Percentiles rank a stretch among this genome's conserved stretches.
Conservation (phyloP, 2,113 vertebrate species). For the Blennius ocellaris region DNA sequence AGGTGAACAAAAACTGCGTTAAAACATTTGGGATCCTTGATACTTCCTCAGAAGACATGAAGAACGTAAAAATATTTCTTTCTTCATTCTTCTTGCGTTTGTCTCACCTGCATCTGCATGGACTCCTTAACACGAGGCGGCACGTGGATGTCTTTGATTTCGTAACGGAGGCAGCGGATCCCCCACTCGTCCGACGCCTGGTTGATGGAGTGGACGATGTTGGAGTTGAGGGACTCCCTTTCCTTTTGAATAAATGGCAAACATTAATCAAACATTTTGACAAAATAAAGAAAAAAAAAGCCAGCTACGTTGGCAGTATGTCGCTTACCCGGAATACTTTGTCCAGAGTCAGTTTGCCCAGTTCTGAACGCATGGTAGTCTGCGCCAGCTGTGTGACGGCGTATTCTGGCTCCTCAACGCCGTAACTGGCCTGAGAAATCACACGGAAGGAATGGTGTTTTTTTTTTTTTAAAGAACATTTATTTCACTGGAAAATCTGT, state of each 20-base stretch:
- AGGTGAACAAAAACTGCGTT: not conserved
- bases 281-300: not conserved
- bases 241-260: slow-evolving; percentile 81
- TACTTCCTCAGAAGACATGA: no score
- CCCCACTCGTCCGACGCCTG: slow-evolving; percentile 96
- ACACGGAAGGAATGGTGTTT: not conserved
- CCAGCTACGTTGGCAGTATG: not conserved
- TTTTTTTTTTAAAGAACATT: not conserved
- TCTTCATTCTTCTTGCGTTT: not conserved
- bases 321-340: slow-evolving; percentile 94
- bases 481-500: not conserved
- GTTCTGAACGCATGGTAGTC: slow-evolving; percentile 97
- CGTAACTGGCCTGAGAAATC: slow-evolving; percentile 88
- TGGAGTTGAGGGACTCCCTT: slow-evolving; percentile 91
- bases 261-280: not conserved
- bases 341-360: slow-evolving; percentile 94
- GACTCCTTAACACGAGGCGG: slow-evolving; percentile 95
- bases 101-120: slow-evolving; percentile 97
- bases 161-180: slow-evolving; percentile 94
- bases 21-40: not conserved
- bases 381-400: slow-evolving; percentile 97
- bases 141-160: slow-evolving; percentile 98
- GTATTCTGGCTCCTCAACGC: slow-evolving; percentile 97
- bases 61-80: no score
- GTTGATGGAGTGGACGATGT: slow-evolving; percentile 96